These are phyloP conservation scores for Arrhopalites spinosus DNA, from an alignment of 2,888 invertebrate species.

Conservation along the genomic window DNA sequence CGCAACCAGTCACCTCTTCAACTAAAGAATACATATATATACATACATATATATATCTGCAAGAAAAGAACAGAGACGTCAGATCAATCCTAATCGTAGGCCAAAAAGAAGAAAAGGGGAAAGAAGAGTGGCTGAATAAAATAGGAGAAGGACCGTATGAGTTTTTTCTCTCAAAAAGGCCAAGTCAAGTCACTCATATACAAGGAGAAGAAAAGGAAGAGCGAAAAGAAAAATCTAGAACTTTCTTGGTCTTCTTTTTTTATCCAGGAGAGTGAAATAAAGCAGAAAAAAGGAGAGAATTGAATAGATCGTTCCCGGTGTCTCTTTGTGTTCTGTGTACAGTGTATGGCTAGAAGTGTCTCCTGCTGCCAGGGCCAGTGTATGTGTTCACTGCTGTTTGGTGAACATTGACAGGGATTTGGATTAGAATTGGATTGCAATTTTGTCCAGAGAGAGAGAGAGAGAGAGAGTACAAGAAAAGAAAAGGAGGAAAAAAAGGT, in stretches of 20 bases:
- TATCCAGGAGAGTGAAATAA: conserved; percentile 5
- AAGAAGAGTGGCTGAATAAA: conserved; percentile 13
- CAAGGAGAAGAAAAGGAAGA: not conserved
- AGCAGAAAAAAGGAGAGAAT: conserved; percentile 11
- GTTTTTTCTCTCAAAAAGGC: not conserved
- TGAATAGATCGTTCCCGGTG: conserved; percentile 11
- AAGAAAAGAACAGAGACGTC: not conserved
- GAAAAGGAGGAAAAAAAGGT: not conserved
- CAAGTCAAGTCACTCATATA: conserved; percentile 14
- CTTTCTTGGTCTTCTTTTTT: not conserved
- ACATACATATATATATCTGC: not conserved
- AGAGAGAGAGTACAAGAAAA: not conserved
- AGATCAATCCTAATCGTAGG: conserved; percentile 17
- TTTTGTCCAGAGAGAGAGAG: not conserved
- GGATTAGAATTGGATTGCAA: conserved; percentile 8
- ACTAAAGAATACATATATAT: not conserved
- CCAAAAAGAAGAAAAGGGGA: not conserved
- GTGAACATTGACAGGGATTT: not conserved
- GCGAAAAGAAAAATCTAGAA: not conserved
- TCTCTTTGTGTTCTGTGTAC: not conserved
- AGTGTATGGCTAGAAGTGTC: not conserved
- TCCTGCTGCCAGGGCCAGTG: no score
- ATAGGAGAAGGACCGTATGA: conserved; percentile 1
- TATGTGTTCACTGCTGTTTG: no score
- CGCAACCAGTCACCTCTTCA: not conserved